A percentile compares a stretch with the other conserved stretches of the same genome.
Evolutionary conservation across 2,113 vertebrate genomes (phyloP).

Genomic region (Uropsilus gracilis): DNA sequence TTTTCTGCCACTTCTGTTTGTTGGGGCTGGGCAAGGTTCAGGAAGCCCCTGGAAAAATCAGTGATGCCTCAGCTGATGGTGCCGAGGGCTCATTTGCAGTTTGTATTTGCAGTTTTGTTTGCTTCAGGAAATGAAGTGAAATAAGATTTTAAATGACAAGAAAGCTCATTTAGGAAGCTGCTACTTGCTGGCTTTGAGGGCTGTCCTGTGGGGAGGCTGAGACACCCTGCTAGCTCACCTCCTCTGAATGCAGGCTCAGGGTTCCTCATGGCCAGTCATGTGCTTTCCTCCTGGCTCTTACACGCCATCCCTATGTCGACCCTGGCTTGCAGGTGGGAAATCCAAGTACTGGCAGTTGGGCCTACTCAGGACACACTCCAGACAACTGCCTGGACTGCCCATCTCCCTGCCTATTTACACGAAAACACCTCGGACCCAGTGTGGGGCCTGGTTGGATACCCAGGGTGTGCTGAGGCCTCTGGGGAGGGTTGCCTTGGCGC

Average conservation of each 20-base stretch:
- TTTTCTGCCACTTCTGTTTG: background rate
- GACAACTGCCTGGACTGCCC: background rate
- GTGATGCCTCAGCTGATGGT: background rate
- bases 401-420: background rate
- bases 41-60: background rate
- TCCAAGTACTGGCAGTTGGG: background rate
- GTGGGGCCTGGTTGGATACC: background rate
- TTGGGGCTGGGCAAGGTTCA: background rate
- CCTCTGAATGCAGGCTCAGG: background rate
- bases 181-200: too few species aligned
- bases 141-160: background rate
- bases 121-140: background rate
- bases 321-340: background rate
- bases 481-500: background rate
- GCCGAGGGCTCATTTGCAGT: background rate
- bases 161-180: background rate
- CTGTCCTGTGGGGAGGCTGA: background rate
- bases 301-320: background rate
- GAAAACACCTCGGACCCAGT: background rate
- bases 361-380: background rate
- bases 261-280: background rate
- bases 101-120: background rate
- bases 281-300: background rate
- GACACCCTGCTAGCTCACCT: background rate
- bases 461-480: background rate